Conservation (phyloP, 2,888 invertebrate genomes). For the Limulus polyphemus region DNA sequence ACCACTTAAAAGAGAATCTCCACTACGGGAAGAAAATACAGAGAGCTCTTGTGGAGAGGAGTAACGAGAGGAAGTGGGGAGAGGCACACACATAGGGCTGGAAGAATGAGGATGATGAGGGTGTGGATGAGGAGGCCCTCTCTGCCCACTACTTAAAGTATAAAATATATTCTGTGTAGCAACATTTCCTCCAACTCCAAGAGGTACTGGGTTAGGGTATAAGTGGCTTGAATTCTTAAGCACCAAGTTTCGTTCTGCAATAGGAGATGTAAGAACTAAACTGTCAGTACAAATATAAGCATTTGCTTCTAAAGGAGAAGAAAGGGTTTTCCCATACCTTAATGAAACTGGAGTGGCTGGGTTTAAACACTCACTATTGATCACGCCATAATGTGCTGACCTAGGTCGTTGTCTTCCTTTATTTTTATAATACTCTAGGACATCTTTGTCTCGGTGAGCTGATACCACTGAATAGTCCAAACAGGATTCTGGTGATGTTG, state of each 20-base stretch:
- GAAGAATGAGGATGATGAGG: slow-evolving; percentile 19
- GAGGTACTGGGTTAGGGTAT: slow-evolving; percentile 21
- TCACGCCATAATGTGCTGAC: slow-evolving; percentile 33
- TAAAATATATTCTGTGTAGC: slow-evolving; percentile 20
- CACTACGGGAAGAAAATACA: slow-evolving; percentile 45
- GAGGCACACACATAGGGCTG: slow-evolving; percentile 8
- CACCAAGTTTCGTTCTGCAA: slow-evolving; percentile 16
- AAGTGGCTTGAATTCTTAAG: slow-evolving; percentile 16
- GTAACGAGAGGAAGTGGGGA: slow-evolving; percentile 15
- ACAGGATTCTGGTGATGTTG: slow-evolving; percentile 36
- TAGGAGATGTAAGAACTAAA: slow-evolving; percentile 16
- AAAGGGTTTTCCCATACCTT: slow-evolving; percentile 17
- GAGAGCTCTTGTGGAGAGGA: slow-evolving; percentile 29
- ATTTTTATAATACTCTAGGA: slow-evolving; percentile 46
- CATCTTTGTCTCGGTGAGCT: slow-evolving; percentile 41
- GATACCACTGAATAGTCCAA: slow-evolving; percentile 46
- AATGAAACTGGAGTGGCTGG: slow-evolving; percentile 22
- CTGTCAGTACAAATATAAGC: slow-evolving; percentile 7
- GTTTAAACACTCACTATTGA: slow-evolving; percentile 48
- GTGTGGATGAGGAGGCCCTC: slow-evolving; percentile 21
- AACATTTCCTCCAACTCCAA: slow-evolving; percentile 14
- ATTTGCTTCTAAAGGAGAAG: slow-evolving; percentile 5
- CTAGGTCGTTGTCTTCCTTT: slow-evolving; percentile 35
- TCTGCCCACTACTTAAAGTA: slow-evolving; percentile 17
- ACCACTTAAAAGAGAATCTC: slow-evolving; percentile 41